Conservation (phyloP, 2,888 invertebrate genomes). For the Mamestra brassicae region DNA sequence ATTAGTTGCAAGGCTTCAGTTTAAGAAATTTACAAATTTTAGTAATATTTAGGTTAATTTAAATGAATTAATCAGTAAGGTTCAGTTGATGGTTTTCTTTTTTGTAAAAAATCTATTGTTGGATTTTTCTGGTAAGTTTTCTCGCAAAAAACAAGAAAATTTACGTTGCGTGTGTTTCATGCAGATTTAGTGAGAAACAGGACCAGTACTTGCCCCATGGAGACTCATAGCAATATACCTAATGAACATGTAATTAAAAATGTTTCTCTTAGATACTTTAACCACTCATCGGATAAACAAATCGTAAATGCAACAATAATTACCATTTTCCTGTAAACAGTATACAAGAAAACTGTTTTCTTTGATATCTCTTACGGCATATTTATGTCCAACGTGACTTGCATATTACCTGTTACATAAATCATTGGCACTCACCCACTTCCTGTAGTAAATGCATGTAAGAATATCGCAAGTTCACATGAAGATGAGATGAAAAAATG, state of each 20-base stretch:
- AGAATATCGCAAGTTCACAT: not conserved
- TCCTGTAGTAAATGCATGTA: constrained; percentile 23
- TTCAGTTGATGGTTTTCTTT: not conserved
- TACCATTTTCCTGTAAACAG: constrained; percentile 39
- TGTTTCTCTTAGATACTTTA: not conserved
- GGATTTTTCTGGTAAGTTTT: not conserved
- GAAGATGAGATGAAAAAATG: not conserved
- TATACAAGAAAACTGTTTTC: constrained; percentile 43
- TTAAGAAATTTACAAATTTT: constrained; percentile 71
- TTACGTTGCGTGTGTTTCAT: not conserved
- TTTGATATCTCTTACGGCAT: constrained; percentile 33
- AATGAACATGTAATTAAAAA: constrained; percentile 16
- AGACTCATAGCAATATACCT: not conserved
- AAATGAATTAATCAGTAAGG: constrained; percentile 16
- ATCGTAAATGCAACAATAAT: constrained; percentile 36
- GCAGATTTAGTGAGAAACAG: not conserved
- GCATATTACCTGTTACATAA: constrained; percentile 47
- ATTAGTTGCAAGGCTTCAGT: constrained; percentile 82
- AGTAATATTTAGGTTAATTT: constrained; percentile 35
- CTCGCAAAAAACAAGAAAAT: not conserved
- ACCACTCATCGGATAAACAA: constrained; percentile 22
- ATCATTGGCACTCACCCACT: constrained; percentile 21
- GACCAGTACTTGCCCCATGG: not conserved
- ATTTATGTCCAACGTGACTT: constrained; percentile 53
- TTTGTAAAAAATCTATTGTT: not conserved